Conservation (phyloP, 2,113 vertebrate species). For the Calidris pygmaea region DNA sequence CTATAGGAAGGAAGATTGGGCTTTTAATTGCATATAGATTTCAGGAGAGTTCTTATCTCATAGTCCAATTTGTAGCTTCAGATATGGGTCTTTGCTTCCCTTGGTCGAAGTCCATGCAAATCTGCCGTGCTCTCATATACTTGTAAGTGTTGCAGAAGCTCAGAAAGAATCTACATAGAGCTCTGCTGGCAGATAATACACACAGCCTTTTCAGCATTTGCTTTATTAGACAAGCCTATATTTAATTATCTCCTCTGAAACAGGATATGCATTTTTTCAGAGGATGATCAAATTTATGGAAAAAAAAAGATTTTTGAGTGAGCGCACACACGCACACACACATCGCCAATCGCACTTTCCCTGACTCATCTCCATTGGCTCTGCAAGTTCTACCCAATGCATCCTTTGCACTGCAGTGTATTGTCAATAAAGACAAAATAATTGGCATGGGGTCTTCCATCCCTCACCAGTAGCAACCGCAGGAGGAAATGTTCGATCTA, state of each 20-base stretch:
- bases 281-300: neutral
- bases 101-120: constrained; percentile 47
- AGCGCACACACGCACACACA: too few species aligned
- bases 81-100: neutral
- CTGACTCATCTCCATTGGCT: neutral
- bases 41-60: constrained; percentile 63
- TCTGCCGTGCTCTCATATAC: neutral
- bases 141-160: neutral
- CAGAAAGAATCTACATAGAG: neutral
- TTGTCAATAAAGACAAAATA: neutral
- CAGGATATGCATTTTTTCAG: rapidly evolving
- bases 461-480: neutral
- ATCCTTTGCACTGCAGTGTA: neutral
- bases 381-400: neutral
- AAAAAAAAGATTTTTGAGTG: neutral
- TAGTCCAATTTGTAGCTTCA: constrained; percentile 55
- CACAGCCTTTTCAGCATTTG: neutral
- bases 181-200: neutral
- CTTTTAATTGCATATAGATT: constrained; percentile 73
- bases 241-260: constrained; percentile 15
- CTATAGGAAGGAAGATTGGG: constrained; percentile 53
- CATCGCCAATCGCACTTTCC: rapidly evolving
- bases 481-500: rapidly evolving
- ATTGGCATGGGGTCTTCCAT: neutral
- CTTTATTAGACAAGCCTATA: neutral